Evolutionary conservation across 2,888 invertebrate genomes (phyloP).

Genomic region (Hetaerina titia): DNA sequence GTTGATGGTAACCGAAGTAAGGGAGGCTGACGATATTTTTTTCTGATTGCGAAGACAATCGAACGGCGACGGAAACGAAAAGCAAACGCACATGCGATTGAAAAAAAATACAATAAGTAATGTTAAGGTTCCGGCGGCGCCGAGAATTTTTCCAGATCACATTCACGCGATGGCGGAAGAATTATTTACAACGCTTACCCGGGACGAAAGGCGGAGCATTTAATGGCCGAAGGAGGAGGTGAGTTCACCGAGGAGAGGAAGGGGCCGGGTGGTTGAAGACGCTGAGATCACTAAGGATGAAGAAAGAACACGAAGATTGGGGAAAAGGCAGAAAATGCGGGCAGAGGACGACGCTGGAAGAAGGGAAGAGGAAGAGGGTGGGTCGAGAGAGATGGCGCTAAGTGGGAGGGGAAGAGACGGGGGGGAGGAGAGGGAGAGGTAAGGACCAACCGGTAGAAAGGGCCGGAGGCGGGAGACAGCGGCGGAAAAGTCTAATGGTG

Average conservation of each 20-base stretch:
- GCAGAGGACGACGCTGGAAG: neutral
- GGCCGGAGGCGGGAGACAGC: neutral
- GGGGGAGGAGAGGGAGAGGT: neutral
- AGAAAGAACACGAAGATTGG: neutral
- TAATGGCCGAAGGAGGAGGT: slow-evolving; percentile 22
- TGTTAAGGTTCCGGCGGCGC: slow-evolving; percentile 26
- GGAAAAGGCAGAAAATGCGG: neutral
- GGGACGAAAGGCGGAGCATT: slow-evolving; percentile 13
- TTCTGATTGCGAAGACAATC: neutral
- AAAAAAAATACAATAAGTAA: slow-evolving; percentile 21
- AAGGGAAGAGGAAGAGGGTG: neutral
- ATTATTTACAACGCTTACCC: neutral
- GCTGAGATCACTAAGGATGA: neutral
- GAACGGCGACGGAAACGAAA: neutral
- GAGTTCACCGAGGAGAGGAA: neutral
- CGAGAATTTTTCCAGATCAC: slow-evolving; percentile 34
- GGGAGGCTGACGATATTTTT: neutral
- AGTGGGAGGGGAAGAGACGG: neutral
- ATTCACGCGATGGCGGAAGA: slow-evolving; percentile 11
- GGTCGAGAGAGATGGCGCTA: neutral
- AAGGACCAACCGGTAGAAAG: neutral
- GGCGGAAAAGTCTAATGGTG: slow-evolving; percentile 10
- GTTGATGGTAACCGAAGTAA: too few relatives aligned
- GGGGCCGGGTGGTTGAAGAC: neutral
- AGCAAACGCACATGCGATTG: neutral